Conservation (phyloP, 1,140 invertebrate genomes). For the Lordiphosa collinella region DNA sequence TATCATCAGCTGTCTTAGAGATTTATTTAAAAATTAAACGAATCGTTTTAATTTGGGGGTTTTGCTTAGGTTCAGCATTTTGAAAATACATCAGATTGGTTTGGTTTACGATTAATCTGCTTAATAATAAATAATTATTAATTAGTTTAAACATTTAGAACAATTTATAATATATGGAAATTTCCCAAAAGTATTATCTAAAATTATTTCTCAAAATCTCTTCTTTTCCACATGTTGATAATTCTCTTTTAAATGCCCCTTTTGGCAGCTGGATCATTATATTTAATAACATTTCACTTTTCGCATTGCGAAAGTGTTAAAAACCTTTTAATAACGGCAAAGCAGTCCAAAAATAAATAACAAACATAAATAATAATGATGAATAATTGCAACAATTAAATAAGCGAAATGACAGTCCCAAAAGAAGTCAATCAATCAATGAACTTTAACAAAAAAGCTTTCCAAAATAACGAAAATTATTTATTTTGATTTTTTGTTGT, state of each 20-base stretch:
- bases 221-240: constrained; percentile 2
- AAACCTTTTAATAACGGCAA: constrained; percentile 35
- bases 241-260: constrained; percentile 17
- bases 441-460: constrained; percentile 32
- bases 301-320: constrained; percentile 61
- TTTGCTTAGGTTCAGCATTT: too few species aligned
- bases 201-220: neutral
- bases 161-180: constrained; percentile 6
- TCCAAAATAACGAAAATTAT: constrained; percentile 36
- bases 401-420: constrained; percentile 25
- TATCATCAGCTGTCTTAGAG: too few species aligned
- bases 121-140: too few species aligned
- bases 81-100: too few species aligned
- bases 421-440: constrained; percentile 48
- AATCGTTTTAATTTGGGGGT: too few species aligned
- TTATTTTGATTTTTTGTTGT: constrained; percentile 27
- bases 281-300: constrained; percentile 40
- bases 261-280: constrained; percentile 46
- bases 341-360: constrained; percentile 38
- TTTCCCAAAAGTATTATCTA: neutral
- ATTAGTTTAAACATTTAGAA: too few species aligned
- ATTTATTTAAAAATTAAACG: too few species aligned
- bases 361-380: constrained; percentile 54
- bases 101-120: too few species aligned
- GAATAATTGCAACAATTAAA: constrained; percentile 66